Base-by-base conservation (phyloP, 2,797 vertebrate genomes). In the Tragelaphus eurycerus region DNA sequence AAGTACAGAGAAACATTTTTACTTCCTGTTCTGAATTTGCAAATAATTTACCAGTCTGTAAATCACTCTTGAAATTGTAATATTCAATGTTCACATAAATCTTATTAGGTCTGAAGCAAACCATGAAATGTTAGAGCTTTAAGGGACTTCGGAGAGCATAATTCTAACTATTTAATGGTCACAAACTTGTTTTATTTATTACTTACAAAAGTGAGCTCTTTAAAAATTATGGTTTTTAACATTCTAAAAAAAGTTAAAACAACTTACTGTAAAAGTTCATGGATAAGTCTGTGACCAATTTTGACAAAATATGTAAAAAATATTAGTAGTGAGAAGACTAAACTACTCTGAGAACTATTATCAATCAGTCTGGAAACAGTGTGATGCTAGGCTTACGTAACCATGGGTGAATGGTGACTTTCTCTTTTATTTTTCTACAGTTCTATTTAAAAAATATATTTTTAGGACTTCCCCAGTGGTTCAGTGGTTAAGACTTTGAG, bases 1-100 rank as follows among this genome's bases (percentile, higher is more conserved):
- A 93, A 78, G 54, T 95, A 43, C 15, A 92, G 71, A 48, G 31
- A 76, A 78, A 34, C 50, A 74, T 79, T 79, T 97, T 95, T 90
- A 85, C 31, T 95, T 94, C n/a, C 71, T 64, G 17, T 84, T 93
- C 23, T 84, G 83, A 97, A 96, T 83, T 79, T 94, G 29, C 29
- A 87, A 84, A 60, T 86, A 86, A 54, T 52, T 88, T 86, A 54
- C 52, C 15, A 79, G 16, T 67, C 71, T 86, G 54, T 90, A 89
- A 87, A 93, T 93, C 52, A 92, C 3, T 16, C 34, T 86, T 97
- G 54, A 79, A 93, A 89, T 78, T 90, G 7, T 85, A 85, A 90
- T 91, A 59, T n/a, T 79, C 25, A 89, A 13, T 13, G 27, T 74
- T 89, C 62, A 59, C 62, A 67, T 38, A 87, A 67, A 85, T 71